phyloP scores from a whole-genome alignment of 1,140 invertebrate genomes.

The Drosophila busckii region DNA sequence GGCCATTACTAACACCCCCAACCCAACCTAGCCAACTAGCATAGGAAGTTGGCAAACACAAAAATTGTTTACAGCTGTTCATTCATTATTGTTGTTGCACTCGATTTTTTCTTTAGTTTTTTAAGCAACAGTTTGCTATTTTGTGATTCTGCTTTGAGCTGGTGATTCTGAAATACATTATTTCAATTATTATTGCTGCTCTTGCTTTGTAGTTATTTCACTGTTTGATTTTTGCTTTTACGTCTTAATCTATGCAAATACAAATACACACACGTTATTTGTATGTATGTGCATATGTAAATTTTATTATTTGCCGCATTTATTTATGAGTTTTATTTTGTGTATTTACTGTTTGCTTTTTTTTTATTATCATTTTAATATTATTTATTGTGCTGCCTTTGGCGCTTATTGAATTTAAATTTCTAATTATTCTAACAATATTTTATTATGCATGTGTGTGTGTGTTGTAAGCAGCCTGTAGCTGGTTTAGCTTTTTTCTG shows the following conservation, averaged over 20 bases:
- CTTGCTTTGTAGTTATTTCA: neutral
- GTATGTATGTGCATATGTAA: conserved; percentile 23
- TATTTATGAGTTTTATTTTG: conserved; percentile 18
- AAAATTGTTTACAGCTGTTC: conserved; percentile 23
- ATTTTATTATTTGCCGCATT: conserved; percentile 32
- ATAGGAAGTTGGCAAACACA: conserved; percentile 9
- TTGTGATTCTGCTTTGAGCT: conserved; percentile 9
- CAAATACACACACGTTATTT: neutral
- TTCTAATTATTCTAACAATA: conserved; percentile 46
- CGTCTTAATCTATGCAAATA: conserved; percentile 50
- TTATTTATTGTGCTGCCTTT: conserved; percentile 52
- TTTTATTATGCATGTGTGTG: conserved; percentile 7
- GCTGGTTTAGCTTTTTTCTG: neutral
- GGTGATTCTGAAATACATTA: conserved; percentile 1
- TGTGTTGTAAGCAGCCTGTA: conserved; percentile 1
- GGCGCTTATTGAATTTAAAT: conserved; percentile 60
- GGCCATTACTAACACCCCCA: no score
- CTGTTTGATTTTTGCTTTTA: conserved; percentile 6
- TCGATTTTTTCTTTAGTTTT: conserved; percentile 4
- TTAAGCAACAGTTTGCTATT: conserved; percentile 17
- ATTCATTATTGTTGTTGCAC: neutral
- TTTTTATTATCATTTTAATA: conserved; percentile 38
- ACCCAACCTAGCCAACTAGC: neutral
- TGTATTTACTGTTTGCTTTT: conserved; percentile 11
- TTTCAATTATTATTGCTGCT: conserved; percentile 15